Percentiles rank a stretch among this genome's conserved stretches.
phyloP scores from a whole-genome alignment of 2,113 vertebrate genomes.

The Okapia johnstoni region DNA sequence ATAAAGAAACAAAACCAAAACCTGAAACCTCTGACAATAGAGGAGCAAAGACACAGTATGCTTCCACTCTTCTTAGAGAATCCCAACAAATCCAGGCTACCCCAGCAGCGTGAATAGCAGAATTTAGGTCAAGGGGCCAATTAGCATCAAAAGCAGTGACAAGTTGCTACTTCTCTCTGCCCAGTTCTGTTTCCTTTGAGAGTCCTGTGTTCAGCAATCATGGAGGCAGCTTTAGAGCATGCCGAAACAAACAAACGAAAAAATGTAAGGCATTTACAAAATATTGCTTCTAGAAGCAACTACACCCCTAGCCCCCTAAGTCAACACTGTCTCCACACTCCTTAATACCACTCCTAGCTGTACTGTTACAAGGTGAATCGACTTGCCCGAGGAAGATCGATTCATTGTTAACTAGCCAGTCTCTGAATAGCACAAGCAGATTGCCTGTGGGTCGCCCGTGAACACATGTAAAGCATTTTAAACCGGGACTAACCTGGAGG shows the following conservation, averaged over 20 bases:
- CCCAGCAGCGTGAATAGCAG: not conserved
- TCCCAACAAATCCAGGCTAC: not conserved
- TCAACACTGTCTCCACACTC: not conserved
- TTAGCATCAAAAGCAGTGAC: conserved; percentile 7
- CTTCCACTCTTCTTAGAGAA: not conserved
- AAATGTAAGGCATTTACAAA: not conserved
- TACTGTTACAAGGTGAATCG: not conserved
- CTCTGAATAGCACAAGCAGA: not conserved
- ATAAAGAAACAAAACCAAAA: not conserved
- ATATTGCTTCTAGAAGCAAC: not conserved
- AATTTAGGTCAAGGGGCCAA: conserved; percentile 38
- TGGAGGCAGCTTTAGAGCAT: not conserved
- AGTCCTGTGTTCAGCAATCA: not conserved
- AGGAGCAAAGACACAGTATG: not conserved
- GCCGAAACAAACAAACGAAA: not conserved
- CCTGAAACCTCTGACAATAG: not conserved
- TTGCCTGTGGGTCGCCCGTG: not conserved
- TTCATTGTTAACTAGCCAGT: not conserved
- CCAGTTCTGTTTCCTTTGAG: not conserved
- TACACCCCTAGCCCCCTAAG: not conserved
- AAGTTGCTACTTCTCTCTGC: not conserved
- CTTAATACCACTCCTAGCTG: not conserved
- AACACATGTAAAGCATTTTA: not conserved
- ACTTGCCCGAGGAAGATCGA: not conserved
- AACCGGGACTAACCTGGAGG: conserved; percentile 80